These are phyloP conservation scores for Itoplectis maculator DNA, from an alignment of 2,888 invertebrate species.

Conservation along the genomic window DNA sequence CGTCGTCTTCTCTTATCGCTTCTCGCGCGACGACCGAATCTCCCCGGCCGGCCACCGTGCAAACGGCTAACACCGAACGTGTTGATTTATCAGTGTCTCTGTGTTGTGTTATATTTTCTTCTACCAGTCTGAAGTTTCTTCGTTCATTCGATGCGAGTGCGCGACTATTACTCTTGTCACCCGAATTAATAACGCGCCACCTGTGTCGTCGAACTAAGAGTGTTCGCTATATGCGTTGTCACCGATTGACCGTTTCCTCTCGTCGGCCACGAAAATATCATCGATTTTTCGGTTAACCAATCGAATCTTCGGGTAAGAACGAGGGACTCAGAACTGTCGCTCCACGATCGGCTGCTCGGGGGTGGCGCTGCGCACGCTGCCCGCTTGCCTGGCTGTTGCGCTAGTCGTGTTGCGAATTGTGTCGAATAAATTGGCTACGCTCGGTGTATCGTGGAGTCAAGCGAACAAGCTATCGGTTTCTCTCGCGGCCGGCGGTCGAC, in stretches of 20 bases:
- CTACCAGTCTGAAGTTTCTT: too few species aligned
- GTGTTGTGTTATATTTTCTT: background rate
- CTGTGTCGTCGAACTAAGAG: too few species aligned
- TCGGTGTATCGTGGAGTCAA: too few species aligned
- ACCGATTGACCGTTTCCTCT: background rate
- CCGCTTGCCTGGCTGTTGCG: too few species aligned
- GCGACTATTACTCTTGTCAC: background rate
- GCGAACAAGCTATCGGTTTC: too few species aligned
- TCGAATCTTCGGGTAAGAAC: background rate
- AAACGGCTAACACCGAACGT: constrained; percentile 1
- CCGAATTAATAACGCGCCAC: background rate
- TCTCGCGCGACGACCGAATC: constrained; percentile 36
- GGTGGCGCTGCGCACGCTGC: background rate
- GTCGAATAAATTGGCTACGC: too few species aligned
- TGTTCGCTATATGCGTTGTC: too few species aligned
- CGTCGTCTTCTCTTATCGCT: constrained; percentile 40
- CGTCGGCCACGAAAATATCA: background rate
- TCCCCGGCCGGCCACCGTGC: constrained; percentile 5
- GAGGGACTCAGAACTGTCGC: background rate
- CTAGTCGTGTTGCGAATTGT: too few species aligned
- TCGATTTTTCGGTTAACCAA: background rate
- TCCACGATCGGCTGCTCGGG: background rate
- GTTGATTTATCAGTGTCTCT: background rate
- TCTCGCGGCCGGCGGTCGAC: too few species aligned
- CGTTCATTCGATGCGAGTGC: too few species aligned